Evolutionary conservation across 2,113 vertebrate genomes (phyloP), one percentile per base, ranked within the genome.

Genomic region (Amblyopsis rosae): DNA sequence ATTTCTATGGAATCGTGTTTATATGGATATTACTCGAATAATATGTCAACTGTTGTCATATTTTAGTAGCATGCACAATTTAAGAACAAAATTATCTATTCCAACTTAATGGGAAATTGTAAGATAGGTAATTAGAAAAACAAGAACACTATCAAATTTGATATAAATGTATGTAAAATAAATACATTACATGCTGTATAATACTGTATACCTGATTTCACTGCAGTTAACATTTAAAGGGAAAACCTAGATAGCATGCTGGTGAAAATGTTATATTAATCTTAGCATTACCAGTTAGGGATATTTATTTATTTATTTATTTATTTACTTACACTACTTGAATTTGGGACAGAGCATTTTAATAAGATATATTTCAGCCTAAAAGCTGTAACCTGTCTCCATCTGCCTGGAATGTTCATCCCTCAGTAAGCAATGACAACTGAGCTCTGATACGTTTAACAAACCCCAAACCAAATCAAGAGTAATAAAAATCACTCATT

Each of bases 401-500:
- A 59, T 65, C 49, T 68, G 69, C 70, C 75, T 65, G 49, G 49
- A 66, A 62, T 65, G 71, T 83, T 90, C 79, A 84, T 80, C 82
- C 72, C 67, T 81, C 72, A 80, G 81, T 80, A 85, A 82, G 73
- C 86, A 86, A 26, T 62, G 88, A 90, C 89, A 87, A 86, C 81
- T 71, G 82, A 85, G 86, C 88, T 74, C 79, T 70, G 84, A 87
- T 85, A 84, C 71, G 81, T 91, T 87, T 82, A 88, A 88, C 89
- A 92, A 92, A 89, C 87, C 93, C 90, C 90, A 90, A 86, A 91
- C 89, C 90, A 90, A 92, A 92, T 93, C 91, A 92, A 82, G 86
- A 90, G 85, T 87, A 91, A 93, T 93, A 91, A 93, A 41, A 93
- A 92, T 92, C 92, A 92, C 80, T 93, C 91, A 93, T 92, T 93